Base-by-base conservation (phyloP, 2,797 vertebrate species). In the Tinamus major region DNA sequence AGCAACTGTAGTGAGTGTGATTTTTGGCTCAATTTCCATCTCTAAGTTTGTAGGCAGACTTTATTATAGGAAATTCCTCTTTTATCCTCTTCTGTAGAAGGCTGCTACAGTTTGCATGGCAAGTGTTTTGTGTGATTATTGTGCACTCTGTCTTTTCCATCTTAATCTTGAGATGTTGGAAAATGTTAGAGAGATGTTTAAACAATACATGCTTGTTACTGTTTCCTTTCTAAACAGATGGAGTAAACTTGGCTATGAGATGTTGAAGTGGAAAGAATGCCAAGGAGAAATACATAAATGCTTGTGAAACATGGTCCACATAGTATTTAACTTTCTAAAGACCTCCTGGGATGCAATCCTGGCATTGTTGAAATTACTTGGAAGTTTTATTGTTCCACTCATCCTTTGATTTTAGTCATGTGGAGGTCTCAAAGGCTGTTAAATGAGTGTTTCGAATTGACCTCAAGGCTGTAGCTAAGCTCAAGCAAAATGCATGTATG, bases 241-340 rank as follows among this genome's bases (percentile, higher is more conserved):
- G 29, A 46, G 8, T 4, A 33, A 1, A 4, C 72, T 87, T 53
- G 24, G 12, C 67, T 53, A 15, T 58, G 53, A 33, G 4, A 4
- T 33, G 13, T 62, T 31, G 49, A 74, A 79, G 75, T 63, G 35
- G 68, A 42, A 56, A 49, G 68, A 87, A 77, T 67, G 14, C 26
- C 41, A 44, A 33, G 44, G 6, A 31, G 20, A 76, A 76, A 67
- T 3, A 1, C 0, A 0, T 11, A 18, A 59, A 39, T 49, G 9
- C 64, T 68, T 75, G 15, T 75, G n/a, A 24, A 75, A 59, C 17
- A 37, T 2, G 0, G 58, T 79, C 48, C 58, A 1, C 9, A 6
- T 17, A 59, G n/a, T 41, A n/a, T 46, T 39, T 44, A 53, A 46
- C 24, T 44, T 85, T 62, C 20, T 88, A 26, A 80, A 64, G 29